Percentiles rank a stretch among this genome's conserved stretches.
These are phyloP conservation scores for Stigmatopora argus DNA, from an alignment of 2,113 vertebrate genomes.

Conservation along the genomic window DNA sequence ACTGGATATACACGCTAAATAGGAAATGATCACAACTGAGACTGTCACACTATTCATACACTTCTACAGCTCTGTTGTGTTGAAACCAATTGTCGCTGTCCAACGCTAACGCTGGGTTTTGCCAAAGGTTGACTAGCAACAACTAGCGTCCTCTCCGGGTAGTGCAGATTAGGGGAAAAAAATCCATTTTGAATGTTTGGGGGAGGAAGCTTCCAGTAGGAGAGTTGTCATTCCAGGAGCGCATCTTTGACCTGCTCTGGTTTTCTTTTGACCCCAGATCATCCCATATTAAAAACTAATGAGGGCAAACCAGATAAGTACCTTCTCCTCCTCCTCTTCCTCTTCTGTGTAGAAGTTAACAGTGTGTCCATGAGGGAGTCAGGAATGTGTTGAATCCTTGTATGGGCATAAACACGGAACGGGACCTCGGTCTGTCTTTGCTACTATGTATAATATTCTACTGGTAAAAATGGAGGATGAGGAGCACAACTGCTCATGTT, in stretches of 20 bases:
- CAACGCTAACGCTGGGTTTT: no score
- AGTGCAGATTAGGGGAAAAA: not conserved
- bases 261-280: not conserved
- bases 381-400: constrained; percentile 3
- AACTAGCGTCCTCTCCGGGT: not conserved
- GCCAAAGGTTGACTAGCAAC: not conserved
- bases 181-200: not conserved
- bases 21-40: not conserved
- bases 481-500: not conserved
- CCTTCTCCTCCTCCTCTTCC: not conserved
- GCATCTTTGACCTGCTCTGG: constrained; percentile 1
- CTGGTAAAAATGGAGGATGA: not conserved
- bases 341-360: not conserved
- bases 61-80: not conserved
- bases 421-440: not conserved
- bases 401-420: constrained; percentile 2
- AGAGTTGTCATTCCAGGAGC: not conserved
- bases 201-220: not conserved
- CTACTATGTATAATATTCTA: not conserved
- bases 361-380: not conserved
- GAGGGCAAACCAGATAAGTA: constrained; percentile 2
- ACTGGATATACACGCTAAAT: not conserved
- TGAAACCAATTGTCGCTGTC: not conserved
- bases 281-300: not conserved
- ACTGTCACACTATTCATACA: not conserved